Base-by-base conservation (phyloP, 2,888 invertebrate species). In the Ochropleura leucogaster region DNA sequence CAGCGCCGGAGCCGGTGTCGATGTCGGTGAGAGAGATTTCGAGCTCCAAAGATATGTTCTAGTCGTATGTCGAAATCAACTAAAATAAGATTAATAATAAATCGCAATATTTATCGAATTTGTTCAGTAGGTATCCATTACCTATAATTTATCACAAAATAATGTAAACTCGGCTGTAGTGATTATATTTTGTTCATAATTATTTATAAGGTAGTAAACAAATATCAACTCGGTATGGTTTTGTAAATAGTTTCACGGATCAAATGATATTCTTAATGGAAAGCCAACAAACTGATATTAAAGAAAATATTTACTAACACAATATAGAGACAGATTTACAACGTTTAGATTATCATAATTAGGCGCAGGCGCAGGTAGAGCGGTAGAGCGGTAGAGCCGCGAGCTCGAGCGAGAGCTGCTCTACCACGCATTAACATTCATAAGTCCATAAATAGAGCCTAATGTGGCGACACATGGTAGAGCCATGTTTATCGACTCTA, bases 341-440 rank as follows among this genome's bases (percentile, higher is more conserved):
- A 60, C 72, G 57, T 16, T 75, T 77, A 67, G 40, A 87, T 87
- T 85, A 85, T 68, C 85, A 85, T 85, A 85, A 82, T 80, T 71
- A 79, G 51, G 55, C 68, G 42, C 66, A 60, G 62, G 62, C 62
- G 62, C 62, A 44, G 57, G 44, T 46, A 68, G 79, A 51, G 55
- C n/a, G 57, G 44, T 46, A 68, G 79, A 51, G 55, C n/a, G 51
- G 44, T 46, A 65, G 79, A 57, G 51, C 42, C 46, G 51, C 18
- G 46, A 53, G 44, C 72, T 18, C 46, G 18, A 3, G 44, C 40
- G 14, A 3, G 30, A 47, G 30, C 40, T 18, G 40, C 55, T 60
- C 73, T 49, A 55, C 63, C 53, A 10, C 53, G 55, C 57, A 79
- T 86, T 81, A 77, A 74, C 82, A 85, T 84, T 78, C 60, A 70